phyloP scores from a whole-genome alignment of 2,888 invertebrate genomes.

The Eurois occulta region DNA sequence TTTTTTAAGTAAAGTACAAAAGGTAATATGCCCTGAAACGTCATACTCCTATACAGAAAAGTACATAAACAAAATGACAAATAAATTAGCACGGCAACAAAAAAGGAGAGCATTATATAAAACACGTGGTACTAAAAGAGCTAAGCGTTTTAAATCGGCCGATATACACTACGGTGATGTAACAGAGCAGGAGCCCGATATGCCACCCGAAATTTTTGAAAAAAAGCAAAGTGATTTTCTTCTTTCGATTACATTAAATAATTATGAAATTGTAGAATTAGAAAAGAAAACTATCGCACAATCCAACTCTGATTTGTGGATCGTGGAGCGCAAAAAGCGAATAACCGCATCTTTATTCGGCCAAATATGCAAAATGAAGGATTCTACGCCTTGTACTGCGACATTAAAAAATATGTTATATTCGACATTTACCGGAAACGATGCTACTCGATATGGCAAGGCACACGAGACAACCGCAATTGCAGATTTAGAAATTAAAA shows the following conservation, averaged over 20 bases:
- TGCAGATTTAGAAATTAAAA: background rate
- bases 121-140: background rate
- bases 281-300: constrained; percentile 1
- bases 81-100: background rate
- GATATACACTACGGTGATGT: background rate
- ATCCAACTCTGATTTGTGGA: background rate
- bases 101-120: background rate
- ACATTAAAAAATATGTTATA: constrained; percentile 1
- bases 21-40: background rate
- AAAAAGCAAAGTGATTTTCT: background rate
- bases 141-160: constrained; percentile 3
- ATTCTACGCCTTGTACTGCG: background rate
- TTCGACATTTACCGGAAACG: constrained; percentile 1
- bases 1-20: constrained; percentile 9
- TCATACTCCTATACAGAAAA: background rate
- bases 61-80: constrained; percentile 2
- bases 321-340: background rate
- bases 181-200: background rate
- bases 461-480: background rate
- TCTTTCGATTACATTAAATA: background rate
- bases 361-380: no score
- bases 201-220: background rate
- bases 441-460: constrained; percentile 4
- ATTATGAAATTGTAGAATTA: background rate
- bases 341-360: background rate